phyloP scores from a whole-genome alignment of 2,888 invertebrate species.

The Ctenicera cuprea region DNA sequence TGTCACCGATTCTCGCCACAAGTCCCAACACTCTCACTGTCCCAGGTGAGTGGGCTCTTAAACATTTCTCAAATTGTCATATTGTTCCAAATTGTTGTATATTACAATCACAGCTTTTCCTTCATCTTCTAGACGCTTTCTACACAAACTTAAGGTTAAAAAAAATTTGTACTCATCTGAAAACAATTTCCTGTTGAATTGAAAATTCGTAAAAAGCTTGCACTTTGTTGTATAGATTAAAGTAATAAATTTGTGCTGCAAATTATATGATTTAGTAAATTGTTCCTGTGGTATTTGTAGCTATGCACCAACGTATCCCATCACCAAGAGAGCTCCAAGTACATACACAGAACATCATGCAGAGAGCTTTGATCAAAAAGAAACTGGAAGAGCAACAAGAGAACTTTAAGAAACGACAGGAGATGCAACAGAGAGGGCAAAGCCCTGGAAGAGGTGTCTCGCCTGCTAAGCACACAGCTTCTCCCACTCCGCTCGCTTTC shows the following conservation, averaged over 20 bases:
- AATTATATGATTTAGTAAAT: too few relatives aligned
- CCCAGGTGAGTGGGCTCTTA: slow-evolving; percentile 76
- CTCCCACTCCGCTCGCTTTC: slow-evolving; percentile 87
- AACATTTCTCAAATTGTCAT: slow-evolving; percentile 6
- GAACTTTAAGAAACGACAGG: slow-evolving; percentile 88
- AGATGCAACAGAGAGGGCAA: slow-evolving; percentile 66
- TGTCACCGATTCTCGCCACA: slow-evolving; percentile 81
- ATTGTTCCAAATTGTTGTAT: background rate
- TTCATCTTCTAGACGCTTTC: background rate
- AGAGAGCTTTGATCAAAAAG: slow-evolving; percentile 90
- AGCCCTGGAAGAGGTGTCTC: slow-evolving; percentile 63
- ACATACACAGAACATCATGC: slow-evolving; percentile 91
- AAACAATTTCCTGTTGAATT: too few relatives aligned
- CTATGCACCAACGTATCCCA: slow-evolving; percentile 83
- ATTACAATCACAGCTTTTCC: background rate
- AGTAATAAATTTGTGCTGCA: too few relatives aligned
- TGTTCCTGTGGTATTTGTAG: slow-evolving; percentile 67
- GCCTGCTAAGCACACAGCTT: slow-evolving; percentile 74
- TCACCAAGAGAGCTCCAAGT: slow-evolving; percentile 90
- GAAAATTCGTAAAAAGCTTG: too few relatives aligned
- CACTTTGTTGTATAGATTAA: too few relatives aligned
- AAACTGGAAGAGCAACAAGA: slow-evolving; percentile 92
- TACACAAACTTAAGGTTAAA: too few relatives aligned
- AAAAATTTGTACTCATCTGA: too few relatives aligned
- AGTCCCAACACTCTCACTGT: slow-evolving; percentile 81